Evolutionary conservation across 2,797 vertebrate genomes (phyloP).

Genomic region (Decapterus maruadsi): DNA sequence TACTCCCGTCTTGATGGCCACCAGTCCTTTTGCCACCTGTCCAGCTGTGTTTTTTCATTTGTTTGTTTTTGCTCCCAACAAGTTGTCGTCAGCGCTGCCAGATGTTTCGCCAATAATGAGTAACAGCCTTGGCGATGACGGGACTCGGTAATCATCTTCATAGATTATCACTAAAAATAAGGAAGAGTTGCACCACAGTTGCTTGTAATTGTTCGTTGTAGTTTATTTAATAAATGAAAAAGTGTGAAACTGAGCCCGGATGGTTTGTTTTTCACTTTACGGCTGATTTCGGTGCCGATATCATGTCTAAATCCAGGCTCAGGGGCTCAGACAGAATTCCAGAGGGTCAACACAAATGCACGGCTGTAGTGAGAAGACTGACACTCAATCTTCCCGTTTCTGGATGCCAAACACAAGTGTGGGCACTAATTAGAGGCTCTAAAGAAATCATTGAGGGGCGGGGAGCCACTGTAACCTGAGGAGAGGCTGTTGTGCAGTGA

Average conservation of each 20-base stretch:
- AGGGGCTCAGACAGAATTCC: slow-evolving; percentile 57
- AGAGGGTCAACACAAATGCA: slow-evolving; percentile 64
- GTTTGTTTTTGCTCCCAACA: neutral
- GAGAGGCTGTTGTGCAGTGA: slow-evolving; percentile 61
- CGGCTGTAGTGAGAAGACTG: slow-evolving; percentile 66
- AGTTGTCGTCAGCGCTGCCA: neutral
- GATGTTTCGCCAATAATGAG: neutral
- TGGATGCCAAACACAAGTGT: slow-evolving; percentile 75
- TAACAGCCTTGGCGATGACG: neutral
- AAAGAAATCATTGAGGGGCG: slow-evolving; percentile 63
- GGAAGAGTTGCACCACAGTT: neutral
- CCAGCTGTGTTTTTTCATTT: neutral
- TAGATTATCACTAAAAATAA: neutral
- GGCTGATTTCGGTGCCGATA: slow-evolving; percentile 43
- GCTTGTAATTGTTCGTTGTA: neutral
- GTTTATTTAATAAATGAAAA: slow-evolving; percentile 3
- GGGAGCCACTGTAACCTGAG: slow-evolving; percentile 68
- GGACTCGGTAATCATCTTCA: neutral
- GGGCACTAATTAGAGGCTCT: slow-evolving; percentile 79
- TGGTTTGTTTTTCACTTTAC: slow-evolving; percentile 22
- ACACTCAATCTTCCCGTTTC: slow-evolving; percentile 68
- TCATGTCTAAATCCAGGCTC: slow-evolving; percentile 67
- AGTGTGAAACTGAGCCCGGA: neutral
- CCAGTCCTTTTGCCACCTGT: neutral
- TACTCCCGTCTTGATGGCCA: neutral